Conservation (phyloP, 1,140 invertebrate species). For the Saccostrea cuccullata region DNA sequence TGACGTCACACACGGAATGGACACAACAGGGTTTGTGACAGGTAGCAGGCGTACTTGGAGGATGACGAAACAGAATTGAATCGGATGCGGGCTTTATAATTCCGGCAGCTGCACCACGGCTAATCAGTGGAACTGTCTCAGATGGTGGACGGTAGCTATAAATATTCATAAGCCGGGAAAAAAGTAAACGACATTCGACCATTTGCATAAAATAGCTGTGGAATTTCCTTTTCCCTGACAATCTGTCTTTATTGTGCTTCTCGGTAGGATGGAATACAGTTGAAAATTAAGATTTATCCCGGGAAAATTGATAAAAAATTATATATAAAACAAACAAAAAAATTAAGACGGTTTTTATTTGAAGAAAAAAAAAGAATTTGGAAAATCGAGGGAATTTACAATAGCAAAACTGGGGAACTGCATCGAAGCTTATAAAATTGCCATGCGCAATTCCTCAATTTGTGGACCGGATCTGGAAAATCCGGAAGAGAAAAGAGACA, state of each 20-base stretch:
- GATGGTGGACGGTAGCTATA: not conserved
- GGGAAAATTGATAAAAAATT: no score
- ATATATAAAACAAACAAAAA: no score
- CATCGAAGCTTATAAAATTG: constrained; percentile 63
- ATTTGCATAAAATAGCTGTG: not conserved
- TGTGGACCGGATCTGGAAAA: constrained; percentile 57
- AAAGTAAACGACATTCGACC: not conserved
- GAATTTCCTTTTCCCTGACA: not conserved
- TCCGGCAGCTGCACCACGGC: not conserved
- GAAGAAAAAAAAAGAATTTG: not conserved
- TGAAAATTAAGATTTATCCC: not conserved
- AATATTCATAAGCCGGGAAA: not conserved
- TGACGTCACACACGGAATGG: not conserved
- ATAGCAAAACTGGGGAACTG: constrained; percentile 63
- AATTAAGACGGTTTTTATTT: no score
- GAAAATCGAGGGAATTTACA: not conserved
- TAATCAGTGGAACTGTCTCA: not conserved
- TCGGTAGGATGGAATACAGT: not conserved
- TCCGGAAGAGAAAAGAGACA: constrained; percentile 61
- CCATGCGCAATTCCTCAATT: constrained; percentile 57
- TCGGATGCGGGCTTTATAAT: not conserved
- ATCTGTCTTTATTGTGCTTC: not conserved
- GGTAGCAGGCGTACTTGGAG: not conserved
- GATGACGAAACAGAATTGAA: not conserved
- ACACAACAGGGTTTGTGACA: not conserved